Base-by-base conservation (phyloP, 2,888 invertebrate genomes). In the Augochlorella aurata region DNA sequence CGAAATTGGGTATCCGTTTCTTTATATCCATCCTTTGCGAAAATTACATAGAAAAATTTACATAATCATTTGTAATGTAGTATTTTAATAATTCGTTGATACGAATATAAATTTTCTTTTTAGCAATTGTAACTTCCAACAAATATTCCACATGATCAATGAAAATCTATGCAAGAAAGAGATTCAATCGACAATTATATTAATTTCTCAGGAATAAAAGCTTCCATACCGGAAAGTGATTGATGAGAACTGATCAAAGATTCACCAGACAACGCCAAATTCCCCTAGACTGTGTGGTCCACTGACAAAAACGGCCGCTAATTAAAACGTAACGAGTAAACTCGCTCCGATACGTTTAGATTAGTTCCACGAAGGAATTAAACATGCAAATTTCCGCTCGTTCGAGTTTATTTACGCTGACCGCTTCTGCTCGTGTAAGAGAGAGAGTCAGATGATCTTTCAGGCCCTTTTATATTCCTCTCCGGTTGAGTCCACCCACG, bases 401-500 rank as follows among this genome's bases (percentile, higher is more conserved):
- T 49, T 50, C 52, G 12, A 16, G 49, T 77, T 70, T 77, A 82
- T 83, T 74, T 68, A 58, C 45, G 70, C 21, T 71, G 73, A 79
- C 70, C 75, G 83, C 79, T 79, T 71, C 79, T 84, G 83, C 79
- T 49, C 76, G 83, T 52, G 76, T 63, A 63, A 79, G 74, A 79
- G 72, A 78, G 77, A 79, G 63, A 79, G 73, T 76, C 69, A 72
- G 68, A 79, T 50, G 75, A 81, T 85, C 65, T 79, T 76, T 72
- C 74, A 74, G 72, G 72, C 73, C 79, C 76, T 82, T 74, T 79
- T 75, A 82, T 83, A 75, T 82, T 76, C 29, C 84, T 83, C 77
- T 77, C 54, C 61, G 74, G 76, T 86, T 85, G 85, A 85, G 90
- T 92, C 89, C 92, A 92, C 92, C 92, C 92, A 92, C 92, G 90